These are phyloP conservation scores for Zaprionus ghesquierei DNA, from an alignment of 1,140 invertebrate genomes.

Conservation along the genomic window DNA sequence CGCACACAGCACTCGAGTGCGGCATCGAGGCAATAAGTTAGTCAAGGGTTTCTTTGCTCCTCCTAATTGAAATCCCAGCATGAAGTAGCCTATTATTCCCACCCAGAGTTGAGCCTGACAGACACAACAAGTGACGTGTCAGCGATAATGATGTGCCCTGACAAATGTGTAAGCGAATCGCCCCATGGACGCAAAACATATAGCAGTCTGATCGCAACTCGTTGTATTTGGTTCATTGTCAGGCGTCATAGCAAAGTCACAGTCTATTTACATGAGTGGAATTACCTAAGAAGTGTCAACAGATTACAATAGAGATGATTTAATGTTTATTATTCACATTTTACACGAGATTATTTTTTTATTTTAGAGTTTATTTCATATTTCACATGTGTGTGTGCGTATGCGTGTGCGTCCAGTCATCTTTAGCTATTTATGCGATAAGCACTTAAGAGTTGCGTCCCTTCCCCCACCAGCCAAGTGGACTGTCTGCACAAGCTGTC, in stretches of 20 bases:
- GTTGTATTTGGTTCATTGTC: constrained; percentile 53
- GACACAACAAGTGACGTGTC: constrained; percentile 48
- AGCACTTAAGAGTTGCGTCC: constrained; percentile 24
- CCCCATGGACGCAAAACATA: constrained; percentile 1
- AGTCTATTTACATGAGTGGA: constrained; percentile 20
- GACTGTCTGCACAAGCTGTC: background rate
- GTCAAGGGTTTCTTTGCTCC: constrained; percentile 36
- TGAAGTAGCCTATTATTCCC: background rate
- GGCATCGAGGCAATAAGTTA: constrained; percentile 46
- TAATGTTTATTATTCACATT: constrained; percentile 27
- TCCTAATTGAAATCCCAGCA: constrained; percentile 57
- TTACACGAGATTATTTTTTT: background rate
- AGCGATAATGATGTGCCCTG: constrained; percentile 56
- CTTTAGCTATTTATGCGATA: constrained; percentile 43
- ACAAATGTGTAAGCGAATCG: constrained; percentile 44
- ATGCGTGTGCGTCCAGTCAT: constrained; percentile 20
- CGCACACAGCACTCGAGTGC: constrained; percentile 10
- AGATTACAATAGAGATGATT: constrained; percentile 45
- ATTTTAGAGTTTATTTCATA: background rate
- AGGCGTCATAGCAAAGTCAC: constrained; percentile 33
- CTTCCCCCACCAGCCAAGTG: background rate
- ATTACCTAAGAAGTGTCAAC: background rate
- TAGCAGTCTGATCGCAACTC: constrained; percentile 6
- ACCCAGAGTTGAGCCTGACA: background rate
- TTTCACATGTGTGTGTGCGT: too few relatives aligned